phyloP scores from a whole-genome alignment of 2,888 invertebrate genomes.

The Lasioglossum leucozonium region DNA sequence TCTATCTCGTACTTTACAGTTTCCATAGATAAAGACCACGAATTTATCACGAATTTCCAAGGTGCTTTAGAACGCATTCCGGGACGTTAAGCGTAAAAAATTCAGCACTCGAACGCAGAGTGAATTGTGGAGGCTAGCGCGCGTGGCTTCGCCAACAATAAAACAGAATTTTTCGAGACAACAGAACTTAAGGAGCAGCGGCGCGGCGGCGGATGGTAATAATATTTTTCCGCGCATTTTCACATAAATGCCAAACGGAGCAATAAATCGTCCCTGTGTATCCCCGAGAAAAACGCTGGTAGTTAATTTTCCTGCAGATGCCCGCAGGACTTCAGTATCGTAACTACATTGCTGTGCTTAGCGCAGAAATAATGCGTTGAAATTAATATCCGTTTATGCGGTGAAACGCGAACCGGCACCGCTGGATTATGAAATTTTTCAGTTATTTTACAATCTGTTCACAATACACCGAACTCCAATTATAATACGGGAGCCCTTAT shows the following conservation, averaged over 20 bases:
- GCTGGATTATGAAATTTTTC: conserved; percentile 15
- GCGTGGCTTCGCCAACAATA: conserved; percentile 24
- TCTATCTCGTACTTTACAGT: conserved; percentile 13
- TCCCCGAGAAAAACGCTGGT: conserved; percentile 29
- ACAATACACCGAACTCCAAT: not conserved
- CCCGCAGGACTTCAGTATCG: conserved; percentile 24
- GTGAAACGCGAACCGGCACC: conserved; percentile 3
- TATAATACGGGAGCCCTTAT: not conserved
- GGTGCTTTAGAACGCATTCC: conserved; percentile 27
- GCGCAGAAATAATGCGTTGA: conserved; percentile 43
- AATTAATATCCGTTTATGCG: conserved; percentile 56
- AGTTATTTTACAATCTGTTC: not conserved
- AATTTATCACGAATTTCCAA: conserved; percentile 23
- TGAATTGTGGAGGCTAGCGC: conserved; percentile 9
- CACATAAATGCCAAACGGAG: conserved; percentile 62
- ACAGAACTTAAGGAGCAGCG: conserved; percentile 3
- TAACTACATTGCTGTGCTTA: conserved; percentile 3
- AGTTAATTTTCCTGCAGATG: conserved; percentile 50
- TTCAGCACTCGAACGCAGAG: conserved; percentile 39
- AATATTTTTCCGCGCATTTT: conserved; percentile 46
- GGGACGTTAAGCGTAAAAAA: conserved; percentile 49
- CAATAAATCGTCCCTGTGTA: conserved; percentile 53
- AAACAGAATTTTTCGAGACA: conserved; percentile 43
- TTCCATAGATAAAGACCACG: not conserved
- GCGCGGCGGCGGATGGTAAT: conserved; percentile 16